Evolutionary conservation across 1,140 invertebrate species (phyloP), one percentile per base, ranked within the genome.

Genomic region (Lethrus apterus): DNA sequence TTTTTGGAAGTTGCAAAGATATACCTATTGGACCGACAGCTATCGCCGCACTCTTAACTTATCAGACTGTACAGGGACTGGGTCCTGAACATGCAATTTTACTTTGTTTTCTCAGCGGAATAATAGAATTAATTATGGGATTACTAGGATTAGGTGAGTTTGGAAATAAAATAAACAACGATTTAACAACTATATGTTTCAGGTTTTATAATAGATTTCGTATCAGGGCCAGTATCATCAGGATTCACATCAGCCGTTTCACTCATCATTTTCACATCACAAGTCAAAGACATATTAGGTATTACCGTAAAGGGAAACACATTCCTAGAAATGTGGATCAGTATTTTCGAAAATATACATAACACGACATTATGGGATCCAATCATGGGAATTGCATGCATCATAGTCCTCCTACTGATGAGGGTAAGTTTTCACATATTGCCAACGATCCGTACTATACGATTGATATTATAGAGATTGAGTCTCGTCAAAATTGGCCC

Each of bases 211-310:
- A 86, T 95, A 36, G 89, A 94, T 67, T 96, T 93, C 66, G 89
- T 96, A 1, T 93, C 89, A 0, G 86, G 86, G 3, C 89, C 92
- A 0, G 92, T 95, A 0, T 91, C 91, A 9, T 91, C 86, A 8
- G 89, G 90, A 10, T 96, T 95, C 62, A 94, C 90, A 0, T 91
- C 89, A 1, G 91, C 92, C 0, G 91, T 92, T 8, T 90, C 92
- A 11, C 72, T 96, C 11, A 90, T 92, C 48, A 94, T 95, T 35
- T 79, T 89, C 1, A 82, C 84, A 2, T 89, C 89, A 1, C 92
- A 95, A 72, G 69, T 94, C 7, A 93, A 90, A 67, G 83, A 86
- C 54, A 65, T 93, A 14, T 73, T 91, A 11, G 85, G 85, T 1
- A 86, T 94, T 32, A 71, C 71, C 7, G 87, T 86, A 2, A 78